Percentiles rank a stretch among this genome's conserved stretches.
Conservation (phyloP, 2,113 vertebrate species). For the Prinia subflava region DNA sequence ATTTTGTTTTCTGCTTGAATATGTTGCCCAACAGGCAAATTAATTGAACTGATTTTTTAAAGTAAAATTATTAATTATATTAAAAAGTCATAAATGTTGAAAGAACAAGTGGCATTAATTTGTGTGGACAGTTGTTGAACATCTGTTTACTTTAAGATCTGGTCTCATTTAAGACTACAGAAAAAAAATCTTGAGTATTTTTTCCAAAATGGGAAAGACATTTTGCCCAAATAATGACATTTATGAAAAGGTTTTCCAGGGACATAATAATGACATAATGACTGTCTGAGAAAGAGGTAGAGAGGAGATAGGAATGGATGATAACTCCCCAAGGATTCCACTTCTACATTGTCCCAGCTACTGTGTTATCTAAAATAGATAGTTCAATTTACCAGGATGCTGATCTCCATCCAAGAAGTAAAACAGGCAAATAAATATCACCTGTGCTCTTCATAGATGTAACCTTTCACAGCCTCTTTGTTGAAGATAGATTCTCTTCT, state of each 20-base stretch:
- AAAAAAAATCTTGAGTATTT: neutral
- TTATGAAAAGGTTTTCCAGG: neutral
- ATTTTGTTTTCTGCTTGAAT: neutral
- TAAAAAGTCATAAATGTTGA: neutral
- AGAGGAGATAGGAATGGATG: neutral
- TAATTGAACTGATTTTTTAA: neutral
- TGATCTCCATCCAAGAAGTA: neutral
- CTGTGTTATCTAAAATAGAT: neutral
- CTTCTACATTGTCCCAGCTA: rapidly evolving
- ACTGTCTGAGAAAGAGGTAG: neutral
- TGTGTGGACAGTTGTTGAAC: neutral
- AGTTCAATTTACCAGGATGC: neutral
- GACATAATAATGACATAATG: neutral
- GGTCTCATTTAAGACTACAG: neutral
- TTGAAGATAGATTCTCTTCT: neutral
- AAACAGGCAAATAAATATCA: neutral
- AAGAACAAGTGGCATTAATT: neutral
- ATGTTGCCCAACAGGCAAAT: neutral
- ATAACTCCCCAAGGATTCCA: neutral
- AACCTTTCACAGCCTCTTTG: neutral
- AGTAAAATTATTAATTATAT: neutral
- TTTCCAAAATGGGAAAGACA: neutral
- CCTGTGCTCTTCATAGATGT: neutral
- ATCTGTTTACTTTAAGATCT: neutral
- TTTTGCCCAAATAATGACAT: neutral